phyloP scores from a whole-genome alignment of 2,797 vertebrate species.

The Cuculus canorus region DNA sequence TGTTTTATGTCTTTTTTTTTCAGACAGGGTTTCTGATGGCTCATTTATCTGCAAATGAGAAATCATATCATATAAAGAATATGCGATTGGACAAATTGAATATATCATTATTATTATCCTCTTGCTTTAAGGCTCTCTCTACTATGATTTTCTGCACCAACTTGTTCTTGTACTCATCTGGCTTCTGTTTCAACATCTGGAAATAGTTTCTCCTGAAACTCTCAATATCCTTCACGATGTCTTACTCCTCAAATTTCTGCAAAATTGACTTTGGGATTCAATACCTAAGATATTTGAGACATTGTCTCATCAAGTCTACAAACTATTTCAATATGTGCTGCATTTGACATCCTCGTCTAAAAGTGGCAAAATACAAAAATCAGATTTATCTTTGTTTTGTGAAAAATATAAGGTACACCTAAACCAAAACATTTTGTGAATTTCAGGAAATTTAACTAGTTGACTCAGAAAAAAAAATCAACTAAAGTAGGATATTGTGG shows the following conservation, averaged over 20 bases:
- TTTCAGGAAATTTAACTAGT: neutral
- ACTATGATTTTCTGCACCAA: neutral
- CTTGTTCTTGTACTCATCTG: neutral
- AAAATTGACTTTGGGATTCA: constrained; percentile 3
- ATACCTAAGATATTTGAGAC: neutral
- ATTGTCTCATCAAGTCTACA: neutral
- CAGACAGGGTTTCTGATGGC: neutral
- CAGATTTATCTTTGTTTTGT: neutral
- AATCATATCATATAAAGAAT: neutral
- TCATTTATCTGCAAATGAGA: neutral
- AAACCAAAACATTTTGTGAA: neutral
- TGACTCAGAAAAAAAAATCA: neutral
- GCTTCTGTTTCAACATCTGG: neutral
- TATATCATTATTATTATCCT: neutral
- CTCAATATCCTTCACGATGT: neutral
- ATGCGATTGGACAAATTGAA: neutral
- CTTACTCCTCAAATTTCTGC: neutral
- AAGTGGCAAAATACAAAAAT: neutral
- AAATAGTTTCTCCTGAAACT: neutral
- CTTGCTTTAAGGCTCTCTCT: neutral
- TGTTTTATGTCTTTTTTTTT: neutral
- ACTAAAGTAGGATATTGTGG: neutral
- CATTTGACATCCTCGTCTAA: neutral
- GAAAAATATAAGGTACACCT: neutral
- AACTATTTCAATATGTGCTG: neutral